Percentiles rank a stretch among this genome's conserved stretches.
Evolutionary conservation across 2,797 vertebrate genomes (phyloP).

Genomic region (Kryptopterus vitreolus): DNA sequence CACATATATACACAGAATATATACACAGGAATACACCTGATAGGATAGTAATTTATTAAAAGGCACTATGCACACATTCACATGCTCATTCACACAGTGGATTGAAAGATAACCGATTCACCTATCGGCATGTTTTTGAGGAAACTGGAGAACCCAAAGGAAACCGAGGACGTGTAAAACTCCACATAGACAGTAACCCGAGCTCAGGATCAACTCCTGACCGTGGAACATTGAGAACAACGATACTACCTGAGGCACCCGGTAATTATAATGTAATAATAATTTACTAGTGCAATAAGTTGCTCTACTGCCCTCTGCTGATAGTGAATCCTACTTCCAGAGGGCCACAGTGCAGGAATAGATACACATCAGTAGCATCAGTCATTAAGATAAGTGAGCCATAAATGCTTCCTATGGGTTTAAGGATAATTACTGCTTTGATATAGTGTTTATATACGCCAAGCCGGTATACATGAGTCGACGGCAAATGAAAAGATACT

Average conservation of each 20-base stretch:
- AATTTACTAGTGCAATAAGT: constrained; percentile 8
- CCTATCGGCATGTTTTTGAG: not conserved
- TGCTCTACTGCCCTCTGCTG: constrained; percentile 37
- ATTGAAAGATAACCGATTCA: not conserved
- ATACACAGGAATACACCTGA: not conserved
- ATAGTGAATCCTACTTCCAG: constrained; percentile 5
- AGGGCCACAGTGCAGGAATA: not conserved
- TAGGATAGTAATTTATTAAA: not conserved
- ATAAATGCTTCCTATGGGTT: constrained; percentile 1
- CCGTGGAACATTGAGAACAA: not conserved
- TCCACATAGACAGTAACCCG: not conserved
- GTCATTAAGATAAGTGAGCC: not conserved
- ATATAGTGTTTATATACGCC: constrained; percentile 8
- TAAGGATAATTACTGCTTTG: constrained; percentile 15
- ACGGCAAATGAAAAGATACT: not conserved
- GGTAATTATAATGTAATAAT: constrained; percentile 3
- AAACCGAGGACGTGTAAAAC: not conserved
- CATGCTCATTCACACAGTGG: not conserved
- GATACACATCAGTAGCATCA: constrained; percentile 1
- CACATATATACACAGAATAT: too few species aligned
- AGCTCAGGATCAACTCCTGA: not conserved
- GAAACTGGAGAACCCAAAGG: not conserved
- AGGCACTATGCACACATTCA: not conserved
- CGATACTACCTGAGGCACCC: not conserved
- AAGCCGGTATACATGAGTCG: not conserved